Conservation (phyloP, 2,888 invertebrate genomes). For the Amphimallon solstitiale region DNA sequence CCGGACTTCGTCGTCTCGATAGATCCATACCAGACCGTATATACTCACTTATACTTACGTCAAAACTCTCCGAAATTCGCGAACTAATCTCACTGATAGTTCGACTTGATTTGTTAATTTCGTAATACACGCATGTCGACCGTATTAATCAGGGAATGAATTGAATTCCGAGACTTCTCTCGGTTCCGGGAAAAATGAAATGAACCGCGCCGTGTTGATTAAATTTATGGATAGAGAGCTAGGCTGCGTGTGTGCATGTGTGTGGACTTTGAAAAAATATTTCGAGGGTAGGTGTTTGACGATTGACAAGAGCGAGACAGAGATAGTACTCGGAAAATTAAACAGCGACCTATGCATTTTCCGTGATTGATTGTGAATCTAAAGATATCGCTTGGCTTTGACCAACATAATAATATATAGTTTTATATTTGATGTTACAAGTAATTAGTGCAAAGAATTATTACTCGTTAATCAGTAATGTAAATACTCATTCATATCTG, state of each 20-base stretch:
- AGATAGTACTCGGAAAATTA: constrained; percentile 55
- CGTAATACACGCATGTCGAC: constrained; percentile 6
- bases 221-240: background rate
- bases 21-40: too few relatives aligned
- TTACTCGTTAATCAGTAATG: too few relatives aligned
- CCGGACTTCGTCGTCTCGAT: background rate
- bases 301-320: constrained; percentile 46
- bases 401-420: constrained; percentile 13
- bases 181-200: background rate
- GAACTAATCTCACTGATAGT: constrained; percentile 21
- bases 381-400: constrained; percentile 44
- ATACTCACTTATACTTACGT: constrained; percentile 7
- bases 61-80: constrained; percentile 23
- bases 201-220: constrained; percentile 9
- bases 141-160: constrained; percentile 15
- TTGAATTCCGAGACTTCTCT: too few relatives aligned
- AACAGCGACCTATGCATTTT: constrained; percentile 55
- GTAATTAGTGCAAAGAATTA: too few relatives aligned
- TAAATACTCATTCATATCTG: too few relatives aligned
- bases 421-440: too few relatives aligned
- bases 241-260: background rate
- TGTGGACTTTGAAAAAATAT: background rate
- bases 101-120: constrained; percentile 23
- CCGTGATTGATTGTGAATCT: constrained; percentile 55
- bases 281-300: constrained; percentile 28